Base-by-base conservation (phyloP, 2,113 vertebrate species). In the Sturnus vulgaris region DNA sequence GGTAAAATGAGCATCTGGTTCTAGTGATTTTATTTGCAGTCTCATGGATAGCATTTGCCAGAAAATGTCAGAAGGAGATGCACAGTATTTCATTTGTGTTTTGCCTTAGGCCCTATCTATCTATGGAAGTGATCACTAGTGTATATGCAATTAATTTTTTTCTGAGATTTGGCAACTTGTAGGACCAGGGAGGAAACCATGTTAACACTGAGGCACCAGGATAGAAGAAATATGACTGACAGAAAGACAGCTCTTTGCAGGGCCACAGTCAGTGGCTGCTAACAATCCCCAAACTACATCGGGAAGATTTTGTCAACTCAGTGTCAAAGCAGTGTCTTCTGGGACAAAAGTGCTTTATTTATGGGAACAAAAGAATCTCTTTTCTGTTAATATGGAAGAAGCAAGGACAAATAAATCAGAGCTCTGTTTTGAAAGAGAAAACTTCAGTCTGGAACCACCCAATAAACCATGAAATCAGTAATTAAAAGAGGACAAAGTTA, bases 1-100 rank as follows among this genome's bases (percentile, higher is more conserved):
- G 66, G 59, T 82, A 90, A 96, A 94, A 63, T 86, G 78, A 94
- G 70, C 78, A 96, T 78, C 80, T 95, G 55, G 63, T 90, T 72
- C 76, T 63, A 23, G 72, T 81, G 78, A 77, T 86, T 97, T 93
- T 84, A 93, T 95, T 95, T 95, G 80, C 57, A 91, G 93, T 96
- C 93, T 96, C 64, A 92, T 90, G 78, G 53, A 68, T 21, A 87
- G 56, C n/a, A 66, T 82, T 94, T 22, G 4, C 65, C 82, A 96
- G 93, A 72, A 97, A 93, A 94, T 77, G 61, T 95, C 92, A 95
- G 50, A 82, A 33, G 56, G 89, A 93, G 49, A 79, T 64, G 72
- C 30, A 64, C 6, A 73, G 85, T 47, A 85, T 81, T 96, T 95
- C 24, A 93, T 96, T 77, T 94, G 76, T 89, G 59, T 89, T 94